Conservation (phyloP, 2,113 vertebrate genomes). For the Corapipo altera region DNA sequence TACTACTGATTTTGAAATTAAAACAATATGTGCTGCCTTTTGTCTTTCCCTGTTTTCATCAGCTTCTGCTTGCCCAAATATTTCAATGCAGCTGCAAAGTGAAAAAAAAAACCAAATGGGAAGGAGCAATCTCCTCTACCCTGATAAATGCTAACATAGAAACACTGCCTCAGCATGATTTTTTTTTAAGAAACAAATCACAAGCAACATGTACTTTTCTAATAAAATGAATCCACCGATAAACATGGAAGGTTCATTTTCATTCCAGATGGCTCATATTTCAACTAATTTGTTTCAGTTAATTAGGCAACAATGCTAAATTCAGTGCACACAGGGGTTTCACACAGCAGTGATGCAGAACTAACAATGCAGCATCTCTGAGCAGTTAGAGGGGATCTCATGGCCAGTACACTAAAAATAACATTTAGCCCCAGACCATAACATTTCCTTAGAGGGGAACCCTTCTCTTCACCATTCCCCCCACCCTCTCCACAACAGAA, state of each 20-base stretch:
- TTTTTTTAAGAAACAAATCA: constrained; percentile 48
- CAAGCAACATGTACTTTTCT: constrained; percentile 33
- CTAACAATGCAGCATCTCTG: background rate
- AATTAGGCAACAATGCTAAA: constrained; percentile 65
- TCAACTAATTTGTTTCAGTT: constrained; percentile 72
- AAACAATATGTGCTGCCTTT: background rate
- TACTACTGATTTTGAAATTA: background rate
- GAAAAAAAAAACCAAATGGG: background rate
- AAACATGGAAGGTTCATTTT: constrained; percentile 57
- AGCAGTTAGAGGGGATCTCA: background rate
- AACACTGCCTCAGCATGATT: background rate
- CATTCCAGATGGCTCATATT: constrained; percentile 72
- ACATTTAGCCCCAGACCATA: background rate
- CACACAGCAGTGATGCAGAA: background rate
- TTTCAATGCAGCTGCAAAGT: background rate
- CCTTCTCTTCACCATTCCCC: background rate
- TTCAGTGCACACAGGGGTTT: constrained; percentile 9
- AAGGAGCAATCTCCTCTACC: background rate
- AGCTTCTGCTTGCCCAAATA: background rate
- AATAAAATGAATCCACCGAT: constrained; percentile 39
- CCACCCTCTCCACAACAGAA: background rate
- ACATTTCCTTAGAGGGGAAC: background rate
- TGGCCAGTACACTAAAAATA: background rate
- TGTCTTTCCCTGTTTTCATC: background rate
- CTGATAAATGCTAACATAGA: background rate